These are phyloP conservation scores for Metacarcinus magister DNA, from an alignment of 2,888 invertebrate species.

Conservation along the genomic window DNA sequence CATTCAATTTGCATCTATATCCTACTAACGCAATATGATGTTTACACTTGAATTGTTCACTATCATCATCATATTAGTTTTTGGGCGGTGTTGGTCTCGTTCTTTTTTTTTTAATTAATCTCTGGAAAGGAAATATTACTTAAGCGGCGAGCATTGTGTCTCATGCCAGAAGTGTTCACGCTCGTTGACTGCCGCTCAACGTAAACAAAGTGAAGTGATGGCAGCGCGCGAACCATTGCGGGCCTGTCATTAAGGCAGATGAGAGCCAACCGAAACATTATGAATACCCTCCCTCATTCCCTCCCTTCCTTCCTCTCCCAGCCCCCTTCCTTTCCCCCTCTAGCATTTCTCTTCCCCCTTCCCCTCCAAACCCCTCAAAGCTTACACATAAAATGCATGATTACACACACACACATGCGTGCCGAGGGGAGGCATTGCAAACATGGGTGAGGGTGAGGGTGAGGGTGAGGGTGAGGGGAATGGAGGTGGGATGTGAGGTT, in stretches of 20 bases:
- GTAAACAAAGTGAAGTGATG: background rate
- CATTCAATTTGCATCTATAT: background rate
- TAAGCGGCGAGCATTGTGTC: background rate
- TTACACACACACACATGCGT: background rate
- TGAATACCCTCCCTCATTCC: background rate
- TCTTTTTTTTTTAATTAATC: background rate
- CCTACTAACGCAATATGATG: background rate
- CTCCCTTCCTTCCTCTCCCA: background rate
- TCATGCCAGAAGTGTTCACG: background rate
- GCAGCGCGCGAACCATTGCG: background rate
- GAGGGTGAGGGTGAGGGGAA: background rate
- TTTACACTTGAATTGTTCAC: background rate
- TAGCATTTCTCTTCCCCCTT: background rate
- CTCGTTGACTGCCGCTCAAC: background rate
- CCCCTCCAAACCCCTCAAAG: background rate
- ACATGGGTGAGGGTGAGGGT: background rate
- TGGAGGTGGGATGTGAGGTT: background rate
- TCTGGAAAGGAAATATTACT: background rate
- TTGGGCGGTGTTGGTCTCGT: background rate
- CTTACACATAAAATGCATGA: background rate
- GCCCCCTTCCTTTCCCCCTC: background rate
- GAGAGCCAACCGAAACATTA: constrained; percentile 26
- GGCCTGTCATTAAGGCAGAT: background rate
- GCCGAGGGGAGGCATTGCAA: background rate
- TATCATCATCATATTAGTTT: background rate